Base-by-base conservation (phyloP, 2,797 vertebrate species). In the Pseudomugil gertrudae region DNA sequence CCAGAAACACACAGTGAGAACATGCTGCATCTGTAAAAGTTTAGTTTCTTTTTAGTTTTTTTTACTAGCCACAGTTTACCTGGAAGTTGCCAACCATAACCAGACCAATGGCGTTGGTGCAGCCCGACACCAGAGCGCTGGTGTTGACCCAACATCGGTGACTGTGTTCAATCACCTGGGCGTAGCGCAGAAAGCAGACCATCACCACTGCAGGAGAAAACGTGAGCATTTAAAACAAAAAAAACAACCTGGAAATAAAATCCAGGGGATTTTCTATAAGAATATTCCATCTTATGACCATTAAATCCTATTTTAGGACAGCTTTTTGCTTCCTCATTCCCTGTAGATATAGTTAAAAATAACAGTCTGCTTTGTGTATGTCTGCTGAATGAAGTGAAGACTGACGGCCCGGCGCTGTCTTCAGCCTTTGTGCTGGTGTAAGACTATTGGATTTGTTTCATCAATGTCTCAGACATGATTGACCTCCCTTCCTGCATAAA, bases 1-100 rank as follows among this genome's bases (percentile, higher is more conserved):
- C 43, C n/a, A 65, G 30, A 76, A 2, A 47, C 0, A 43, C 0
- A 9, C 9, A 3, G 30, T 63, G 56, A 72, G 10, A 5, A 40
- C 38, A 17, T 40, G 15, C 19, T 40, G 15, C 15, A 40, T 19
- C 15, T 17, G 29, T 10, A 3, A 15, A 1, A 17, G 23, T 27
- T 23, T 1, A 26, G 23, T 11, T 24, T 43, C 13, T 9, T 23
- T 57, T 13, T 29, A 4, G 29, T 48, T 30, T 29, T 15, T 4
- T 1, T 2, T n/a, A 26, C 33, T n/a, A 7, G 29, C 2, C 1
- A 2, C 13, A 0, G 2, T 52, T 84, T 67, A 97, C 96, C 95
- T 98, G 96, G 83, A 98, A 98, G 91, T 97, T 98, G 40, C 96
- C 95, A 66, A 97, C 96, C 90, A 98, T 93, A 70, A 98, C 93